Percentiles rank a stretch among this genome's conserved stretches.
These are phyloP conservation scores for Mesorhabditis spiculigera DNA, from an alignment of 2,888 invertebrate genomes.

Conservation along the genomic window DNA sequence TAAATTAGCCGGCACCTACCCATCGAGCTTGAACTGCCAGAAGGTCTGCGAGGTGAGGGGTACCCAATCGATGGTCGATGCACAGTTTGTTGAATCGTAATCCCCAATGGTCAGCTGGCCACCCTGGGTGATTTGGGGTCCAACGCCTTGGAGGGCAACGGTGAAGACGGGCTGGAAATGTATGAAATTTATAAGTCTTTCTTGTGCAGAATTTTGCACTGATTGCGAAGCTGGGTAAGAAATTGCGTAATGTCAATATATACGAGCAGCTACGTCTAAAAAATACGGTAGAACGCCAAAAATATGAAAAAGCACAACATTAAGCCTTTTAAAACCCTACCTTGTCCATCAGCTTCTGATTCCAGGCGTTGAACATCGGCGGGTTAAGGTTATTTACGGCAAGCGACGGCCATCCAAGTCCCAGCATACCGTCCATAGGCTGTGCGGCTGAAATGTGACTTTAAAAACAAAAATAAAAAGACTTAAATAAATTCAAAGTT, in stretches of 20 bases:
- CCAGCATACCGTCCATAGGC: constrained; percentile 42
- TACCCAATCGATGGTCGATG: constrained; percentile 24
- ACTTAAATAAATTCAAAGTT: too few species aligned
- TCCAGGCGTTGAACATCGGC: constrained; percentile 45
- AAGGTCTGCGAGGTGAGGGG: constrained; percentile 38
- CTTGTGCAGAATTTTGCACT: constrained; percentile 8
- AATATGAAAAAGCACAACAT: too few species aligned
- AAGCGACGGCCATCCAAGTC: constrained; percentile 60
- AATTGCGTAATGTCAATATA: neutral
- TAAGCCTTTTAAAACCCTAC: neutral
- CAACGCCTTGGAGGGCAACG: constrained; percentile 28
- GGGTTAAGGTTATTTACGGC: constrained; percentile 61
- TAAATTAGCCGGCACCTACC: constrained; percentile 9
- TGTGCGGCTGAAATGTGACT: neutral
- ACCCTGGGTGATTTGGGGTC: constrained; percentile 11
- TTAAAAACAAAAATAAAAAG: neutral
- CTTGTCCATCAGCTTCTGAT: constrained; percentile 35
- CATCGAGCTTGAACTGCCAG: constrained; percentile 40
- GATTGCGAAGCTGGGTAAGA: neutral
- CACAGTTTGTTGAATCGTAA: constrained; percentile 27
- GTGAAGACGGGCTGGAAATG: constrained; percentile 24
- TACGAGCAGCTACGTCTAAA: too few species aligned
- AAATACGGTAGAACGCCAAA: too few species aligned
- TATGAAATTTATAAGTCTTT: constrained; percentile 3
- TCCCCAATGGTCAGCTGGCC: neutral